These are phyloP conservation scores for Amiota minor DNA, from an alignment of 2,888 invertebrate genomes.

Conservation along the genomic window DNA sequence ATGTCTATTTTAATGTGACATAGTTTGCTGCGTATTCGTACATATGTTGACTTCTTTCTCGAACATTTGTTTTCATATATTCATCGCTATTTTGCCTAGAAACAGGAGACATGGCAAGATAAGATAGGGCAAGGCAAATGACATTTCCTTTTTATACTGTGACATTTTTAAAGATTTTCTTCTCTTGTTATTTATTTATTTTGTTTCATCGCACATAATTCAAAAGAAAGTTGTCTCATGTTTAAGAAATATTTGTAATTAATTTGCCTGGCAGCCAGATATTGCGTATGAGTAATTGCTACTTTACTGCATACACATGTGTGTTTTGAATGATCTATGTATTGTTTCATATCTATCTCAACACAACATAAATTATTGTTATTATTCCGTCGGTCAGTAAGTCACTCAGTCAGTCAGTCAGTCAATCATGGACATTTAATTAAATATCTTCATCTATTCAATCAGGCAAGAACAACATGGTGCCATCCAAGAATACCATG, in stretches of 20 bases:
- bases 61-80: no score
- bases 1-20: not conserved
- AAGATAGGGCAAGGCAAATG: not conserved
- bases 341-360: not conserved
- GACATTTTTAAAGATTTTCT: not conserved
- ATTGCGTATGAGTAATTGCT: slow-evolving; percentile 58
- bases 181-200: not conserved
- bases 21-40: not conserved
- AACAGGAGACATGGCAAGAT: no score
- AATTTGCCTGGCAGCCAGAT: slow-evolving; percentile 48
- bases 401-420: no score
- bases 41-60: not conserved
- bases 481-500: no score
- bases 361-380: no score
- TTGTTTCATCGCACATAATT: not conserved
- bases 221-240: not conserved
- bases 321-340: slow-evolving; percentile 18
- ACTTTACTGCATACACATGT: slow-evolving; percentile 1
- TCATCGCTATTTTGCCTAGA: no score
- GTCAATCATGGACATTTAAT: no score
- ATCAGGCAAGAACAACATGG: no score
- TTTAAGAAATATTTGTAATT: slow-evolving; percentile 51
- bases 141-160: not conserved
- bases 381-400: no score
- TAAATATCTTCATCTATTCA: no score